These are phyloP conservation scores for Struthidea cinerea DNA, from an alignment of 2,113 vertebrate species.

Conservation along the genomic window DNA sequence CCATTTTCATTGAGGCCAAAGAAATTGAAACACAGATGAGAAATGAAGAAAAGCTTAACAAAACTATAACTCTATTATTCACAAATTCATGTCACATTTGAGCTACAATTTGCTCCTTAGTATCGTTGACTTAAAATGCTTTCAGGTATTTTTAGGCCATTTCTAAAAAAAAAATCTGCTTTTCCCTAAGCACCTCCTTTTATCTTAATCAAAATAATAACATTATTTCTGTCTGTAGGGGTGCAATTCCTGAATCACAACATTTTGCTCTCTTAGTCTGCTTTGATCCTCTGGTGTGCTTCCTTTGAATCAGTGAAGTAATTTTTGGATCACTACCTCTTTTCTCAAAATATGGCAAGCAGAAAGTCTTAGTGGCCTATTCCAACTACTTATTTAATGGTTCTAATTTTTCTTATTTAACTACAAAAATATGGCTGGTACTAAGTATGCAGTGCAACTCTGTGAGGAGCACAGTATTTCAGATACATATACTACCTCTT, in stretches of 20 bases:
- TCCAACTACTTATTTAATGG: neutral
- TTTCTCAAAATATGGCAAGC: neutral
- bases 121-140: neutral
- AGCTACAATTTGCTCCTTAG: neutral
- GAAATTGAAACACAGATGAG: neutral
- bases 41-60: neutral
- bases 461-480: neutral
- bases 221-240: neutral
- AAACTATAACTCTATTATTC: neutral
- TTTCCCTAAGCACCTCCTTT: neutral
- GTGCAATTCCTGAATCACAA: neutral
- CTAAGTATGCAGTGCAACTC: neutral
- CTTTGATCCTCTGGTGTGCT: neutral
- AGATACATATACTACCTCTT: neutral
- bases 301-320: neutral
- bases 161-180: neutral
- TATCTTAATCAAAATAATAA: neutral
- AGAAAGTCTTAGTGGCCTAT: neutral
- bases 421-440: neutral
- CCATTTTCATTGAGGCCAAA: neutral
- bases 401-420: neutral
- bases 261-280: neutral
- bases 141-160: neutral
- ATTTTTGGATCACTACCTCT: neutral
- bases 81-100: neutral